phyloP scores from a whole-genome alignment of 2,888 invertebrate genomes.

The Pterostichus madidus region DNA sequence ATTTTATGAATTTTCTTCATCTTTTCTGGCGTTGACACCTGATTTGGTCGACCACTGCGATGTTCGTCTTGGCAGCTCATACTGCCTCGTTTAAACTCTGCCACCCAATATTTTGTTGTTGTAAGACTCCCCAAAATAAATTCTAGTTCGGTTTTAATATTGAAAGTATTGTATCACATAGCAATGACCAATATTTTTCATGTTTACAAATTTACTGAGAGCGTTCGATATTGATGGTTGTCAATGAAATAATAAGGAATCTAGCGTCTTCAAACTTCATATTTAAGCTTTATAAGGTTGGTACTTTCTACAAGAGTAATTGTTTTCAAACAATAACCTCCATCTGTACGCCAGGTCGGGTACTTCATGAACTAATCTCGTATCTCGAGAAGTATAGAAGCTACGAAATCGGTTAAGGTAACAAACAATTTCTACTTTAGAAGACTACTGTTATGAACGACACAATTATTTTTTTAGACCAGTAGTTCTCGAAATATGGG shows the following conservation, averaged over 20 bases:
- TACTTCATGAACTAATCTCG: no score
- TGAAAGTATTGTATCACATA: slow-evolving; percentile 68
- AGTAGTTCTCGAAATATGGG: no score
- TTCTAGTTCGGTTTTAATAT: neutral
- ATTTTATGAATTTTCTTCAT: no score
- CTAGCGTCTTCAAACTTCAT: slow-evolving; percentile 14
- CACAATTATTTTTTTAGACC: no score
- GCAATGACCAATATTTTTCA: slow-evolving; percentile 66
- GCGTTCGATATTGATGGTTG: slow-evolving; percentile 66
- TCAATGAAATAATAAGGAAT: slow-evolving; percentile 67
- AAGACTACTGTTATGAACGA: no score
- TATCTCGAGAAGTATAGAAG: no score
- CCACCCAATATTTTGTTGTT: neutral
- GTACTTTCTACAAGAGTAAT: neutral
- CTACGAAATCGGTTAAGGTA: no score
- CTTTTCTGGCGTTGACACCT: neutral
- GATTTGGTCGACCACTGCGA: slow-evolving; percentile 68
- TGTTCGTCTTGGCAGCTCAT: slow-evolving; percentile 69
- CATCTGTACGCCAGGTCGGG: neutral
- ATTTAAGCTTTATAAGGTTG: neutral
- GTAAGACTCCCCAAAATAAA: slow-evolving; percentile 1
- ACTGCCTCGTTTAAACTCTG: slow-evolving; percentile 68
- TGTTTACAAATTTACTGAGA: slow-evolving; percentile 65
- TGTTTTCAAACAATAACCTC: neutral
- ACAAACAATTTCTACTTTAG: no score